Evolutionary conservation across 1,140 invertebrate genomes (phyloP).

Genomic region (Lysiphlebus fabarum): DNA sequence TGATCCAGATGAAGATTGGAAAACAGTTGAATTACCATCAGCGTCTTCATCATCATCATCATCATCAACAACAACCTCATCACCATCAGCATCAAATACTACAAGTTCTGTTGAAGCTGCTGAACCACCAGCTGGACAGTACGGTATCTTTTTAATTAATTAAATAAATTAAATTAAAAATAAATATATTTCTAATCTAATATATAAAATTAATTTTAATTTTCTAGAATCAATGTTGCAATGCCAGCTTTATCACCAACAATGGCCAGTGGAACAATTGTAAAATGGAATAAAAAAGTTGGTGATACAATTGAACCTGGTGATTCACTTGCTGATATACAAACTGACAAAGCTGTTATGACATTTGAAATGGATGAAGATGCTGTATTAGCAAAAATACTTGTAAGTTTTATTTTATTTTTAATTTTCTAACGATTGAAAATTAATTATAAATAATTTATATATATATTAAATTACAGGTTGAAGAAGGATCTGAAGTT

Average conservation of each 20-base stretch:
- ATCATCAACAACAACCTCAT: slow-evolving; percentile 17
- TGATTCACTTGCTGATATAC: slow-evolving; percentile 96
- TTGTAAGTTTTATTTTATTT: slow-evolving; percentile 33
- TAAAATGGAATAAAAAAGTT: slow-evolving; percentile 98
- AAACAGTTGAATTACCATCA: slow-evolving; percentile 53
- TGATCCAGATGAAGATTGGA: slow-evolving; percentile 65
- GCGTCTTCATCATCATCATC: slow-evolving; percentile 22
- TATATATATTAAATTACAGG: slow-evolving; percentile 49
- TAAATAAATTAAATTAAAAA: not conserved
- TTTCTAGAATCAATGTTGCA: slow-evolving; percentile 41
- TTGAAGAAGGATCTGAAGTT: slow-evolving; percentile 74
- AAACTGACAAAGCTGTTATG: slow-evolving; percentile 99
- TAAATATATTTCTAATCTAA: not conserved
- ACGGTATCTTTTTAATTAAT: slow-evolving; percentile 11
- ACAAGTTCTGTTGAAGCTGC: not conserved
- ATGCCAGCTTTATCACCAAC: slow-evolving; percentile 96
- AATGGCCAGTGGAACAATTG: slow-evolving; percentile 95
- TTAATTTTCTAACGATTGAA: slow-evolving; percentile 1
- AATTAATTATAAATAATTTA: slow-evolving; percentile 8
- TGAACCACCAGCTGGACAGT: slow-evolving; percentile 43
- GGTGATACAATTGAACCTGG: slow-evolving; percentile 72
- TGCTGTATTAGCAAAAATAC: slow-evolving; percentile 92
- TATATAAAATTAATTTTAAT: not conserved
- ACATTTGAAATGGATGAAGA: slow-evolving; percentile 99
- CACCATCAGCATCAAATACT: not conserved